Evolutionary conservation across 2,888 invertebrate species (phyloP), one percentile per base, ranked within the genome.

Genomic region (Nomada ferruginata): DNA sequence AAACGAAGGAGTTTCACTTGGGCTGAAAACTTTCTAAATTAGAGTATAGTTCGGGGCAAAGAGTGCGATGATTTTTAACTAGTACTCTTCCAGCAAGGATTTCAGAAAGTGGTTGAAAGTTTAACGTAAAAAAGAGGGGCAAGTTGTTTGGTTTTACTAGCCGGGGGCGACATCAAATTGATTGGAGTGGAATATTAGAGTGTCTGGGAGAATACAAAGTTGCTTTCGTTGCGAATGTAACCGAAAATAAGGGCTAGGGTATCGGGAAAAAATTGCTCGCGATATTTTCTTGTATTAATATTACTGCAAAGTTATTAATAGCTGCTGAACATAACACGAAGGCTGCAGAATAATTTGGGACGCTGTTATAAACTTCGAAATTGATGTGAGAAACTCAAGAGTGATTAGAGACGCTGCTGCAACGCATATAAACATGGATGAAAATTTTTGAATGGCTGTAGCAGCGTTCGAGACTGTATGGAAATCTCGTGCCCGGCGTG

Each of bases 31-130:
- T 72, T 81, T 72, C 73, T 60, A 79, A 76, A 76, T 76, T 69
- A 79, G 76, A 69, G 76, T 61, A 66, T 61, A 66, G 75, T 59
- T 61, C 53, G 47, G 15, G 76, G 42, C 66, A 23, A 61, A 13
- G 66, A 63, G 75, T 75, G 76, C 75, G 47, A 69, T 76, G 76
- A 79, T 79, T 79, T 79, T 79, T 79, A 76, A 64, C 78, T 57
- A 65, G 59, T 26, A 75, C 9, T 26, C 68, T n/a, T 42, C 11
- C 26, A n/a, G 44, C n/a, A 18, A 36, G 23, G 26, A 75, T 75
- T 77, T 63, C 53, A 75, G 68, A 68, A 63, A 63, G 47, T 53
- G 50, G 55, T 36, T 42, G 42, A 10, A 50, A 63, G 63, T 64
- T 36, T 50, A 44, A 68, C 47, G 36, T 10, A 11, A 29, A 50